Percentiles rank a stretch among this genome's conserved stretches.
Evolutionary conservation across 2,113 vertebrate genomes (phyloP).

Genomic region (Oncorhynchus clarkii): DNA sequence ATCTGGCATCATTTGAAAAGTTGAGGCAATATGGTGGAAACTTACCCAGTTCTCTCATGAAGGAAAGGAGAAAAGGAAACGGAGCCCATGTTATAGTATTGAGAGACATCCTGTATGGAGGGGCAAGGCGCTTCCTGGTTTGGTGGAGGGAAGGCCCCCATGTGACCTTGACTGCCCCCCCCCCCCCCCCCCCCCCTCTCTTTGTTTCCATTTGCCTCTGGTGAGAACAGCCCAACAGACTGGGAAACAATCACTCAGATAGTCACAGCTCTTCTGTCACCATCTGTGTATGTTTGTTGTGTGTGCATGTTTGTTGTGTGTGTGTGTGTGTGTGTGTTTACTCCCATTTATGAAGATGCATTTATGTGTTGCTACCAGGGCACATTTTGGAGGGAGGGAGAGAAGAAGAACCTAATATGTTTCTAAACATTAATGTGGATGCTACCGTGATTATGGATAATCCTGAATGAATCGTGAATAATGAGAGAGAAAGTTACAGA

Average conservation of each 20-base stretch:
- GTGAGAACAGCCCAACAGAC: background rate
- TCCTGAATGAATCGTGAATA: no score
- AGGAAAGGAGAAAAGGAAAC: background rate
- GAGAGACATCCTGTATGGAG: conserved; percentile 5
- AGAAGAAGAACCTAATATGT: background rate
- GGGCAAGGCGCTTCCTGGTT: conserved; percentile 49
- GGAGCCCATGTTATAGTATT: background rate
- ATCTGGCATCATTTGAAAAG: no score
- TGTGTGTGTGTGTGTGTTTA: background rate
- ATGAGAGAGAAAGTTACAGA: no score
- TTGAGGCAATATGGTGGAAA: no score
- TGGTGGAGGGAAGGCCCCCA: conserved; percentile 21
- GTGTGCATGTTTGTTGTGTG: background rate
- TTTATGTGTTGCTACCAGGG: background rate
- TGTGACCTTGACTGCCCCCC: conserved; percentile 50
- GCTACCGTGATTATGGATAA: no score
- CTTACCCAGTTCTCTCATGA: no score
- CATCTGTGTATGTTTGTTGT: background rate
- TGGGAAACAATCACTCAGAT: conserved; percentile 16
- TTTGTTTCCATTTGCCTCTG: conserved; percentile 33
- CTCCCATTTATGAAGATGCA: background rate
- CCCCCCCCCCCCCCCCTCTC: conserved; percentile 54
- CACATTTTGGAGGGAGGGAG: background rate
- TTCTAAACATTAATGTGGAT: no score
- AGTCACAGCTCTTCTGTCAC: conserved; percentile 1